A percentile compares a stretch with the other conserved stretches of the same genome.
Evolutionary conservation across 2,888 invertebrate genomes (phyloP).

Genomic region (Rhaphigaster nebulosa): DNA sequence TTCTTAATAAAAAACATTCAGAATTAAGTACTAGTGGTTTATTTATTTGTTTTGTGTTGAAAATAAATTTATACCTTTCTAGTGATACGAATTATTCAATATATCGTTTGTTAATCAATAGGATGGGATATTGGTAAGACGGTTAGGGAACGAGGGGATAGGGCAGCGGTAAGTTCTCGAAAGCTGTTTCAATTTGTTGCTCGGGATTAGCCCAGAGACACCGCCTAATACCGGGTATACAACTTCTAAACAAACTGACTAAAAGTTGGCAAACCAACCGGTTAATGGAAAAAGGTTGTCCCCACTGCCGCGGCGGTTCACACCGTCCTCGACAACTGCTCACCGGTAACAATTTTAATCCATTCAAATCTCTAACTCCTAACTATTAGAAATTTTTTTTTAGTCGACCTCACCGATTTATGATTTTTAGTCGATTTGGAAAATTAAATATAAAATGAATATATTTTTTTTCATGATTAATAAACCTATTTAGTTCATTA

Average conservation of each 20-base stretch:
- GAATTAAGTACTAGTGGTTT: too few species aligned
- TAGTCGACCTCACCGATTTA: too few species aligned
- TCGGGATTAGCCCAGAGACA: slow-evolving; percentile 29
- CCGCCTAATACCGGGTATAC: slow-evolving; percentile 35
- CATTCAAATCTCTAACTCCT: neutral
- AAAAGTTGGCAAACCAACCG: slow-evolving; percentile 43
- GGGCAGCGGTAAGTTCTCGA: neutral
- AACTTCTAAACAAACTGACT: slow-evolving; percentile 47
- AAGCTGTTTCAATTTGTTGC: slow-evolving; percentile 47
- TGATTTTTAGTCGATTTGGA: too few species aligned
- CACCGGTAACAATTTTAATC: neutral
- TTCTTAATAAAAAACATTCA: too few species aligned
- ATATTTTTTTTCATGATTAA: too few species aligned
- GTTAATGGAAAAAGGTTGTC: slow-evolving; percentile 50
- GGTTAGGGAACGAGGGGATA: neutral
- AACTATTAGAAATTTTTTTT: neutral
- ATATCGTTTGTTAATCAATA: neutral
- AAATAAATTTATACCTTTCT: too few species aligned
- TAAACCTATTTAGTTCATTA: too few species aligned
- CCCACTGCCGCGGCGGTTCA: neutral
- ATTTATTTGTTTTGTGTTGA: too few species aligned
- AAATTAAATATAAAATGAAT: too few species aligned
- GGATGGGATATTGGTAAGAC: neutral
- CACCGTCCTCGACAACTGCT: neutral
- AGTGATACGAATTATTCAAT: neutral